phyloP scores from a whole-genome alignment of 2,797 vertebrate genomes.

The Characodon lateralis region DNA sequence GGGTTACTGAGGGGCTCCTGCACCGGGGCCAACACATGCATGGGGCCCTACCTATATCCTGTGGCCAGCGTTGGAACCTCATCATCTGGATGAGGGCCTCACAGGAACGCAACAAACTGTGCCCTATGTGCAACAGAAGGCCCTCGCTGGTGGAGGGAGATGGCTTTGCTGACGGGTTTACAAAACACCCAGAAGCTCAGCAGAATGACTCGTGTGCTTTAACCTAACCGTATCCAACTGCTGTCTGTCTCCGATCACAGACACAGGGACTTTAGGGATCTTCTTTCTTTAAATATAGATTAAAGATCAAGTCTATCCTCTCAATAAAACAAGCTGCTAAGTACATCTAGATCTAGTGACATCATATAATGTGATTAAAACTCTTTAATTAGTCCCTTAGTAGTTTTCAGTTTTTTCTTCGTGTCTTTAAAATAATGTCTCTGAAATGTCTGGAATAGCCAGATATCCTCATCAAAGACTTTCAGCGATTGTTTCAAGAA shows the following conservation, averaged over 20 bases:
- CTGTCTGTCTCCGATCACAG: not conserved
- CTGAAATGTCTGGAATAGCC: not conserved
- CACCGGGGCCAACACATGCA: constrained; percentile 95
- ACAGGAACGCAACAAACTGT: constrained; percentile 85
- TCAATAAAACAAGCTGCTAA: not conserved
- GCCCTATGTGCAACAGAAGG: constrained; percentile 90
- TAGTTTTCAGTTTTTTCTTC: not conserved
- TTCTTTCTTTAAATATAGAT: not conserved
- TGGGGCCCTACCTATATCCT: constrained; percentile 88
- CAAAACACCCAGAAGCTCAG: constrained; percentile 36
- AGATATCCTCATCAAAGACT: not conserved
- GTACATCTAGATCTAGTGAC: not conserved
- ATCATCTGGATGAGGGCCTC: constrained; percentile 94
- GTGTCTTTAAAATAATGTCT: not conserved
- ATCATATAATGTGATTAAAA: not conserved
- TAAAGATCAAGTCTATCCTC: not conserved
- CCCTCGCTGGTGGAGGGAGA: constrained; percentile 82
- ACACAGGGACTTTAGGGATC: not conserved
- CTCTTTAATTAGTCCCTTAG: not conserved
- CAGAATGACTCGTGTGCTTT: constrained; percentile 49
- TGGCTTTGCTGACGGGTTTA: constrained; percentile 93
- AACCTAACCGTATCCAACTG: constrained; percentile 37
- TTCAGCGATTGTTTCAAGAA: not conserved
- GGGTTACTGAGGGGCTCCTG: constrained; percentile 82
- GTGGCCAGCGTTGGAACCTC: constrained; percentile 93